Percentiles rank a stretch among this genome's conserved stretches.
phyloP scores from a whole-genome alignment of 2,113 vertebrate species.

The Cygnus buccinator region DNA sequence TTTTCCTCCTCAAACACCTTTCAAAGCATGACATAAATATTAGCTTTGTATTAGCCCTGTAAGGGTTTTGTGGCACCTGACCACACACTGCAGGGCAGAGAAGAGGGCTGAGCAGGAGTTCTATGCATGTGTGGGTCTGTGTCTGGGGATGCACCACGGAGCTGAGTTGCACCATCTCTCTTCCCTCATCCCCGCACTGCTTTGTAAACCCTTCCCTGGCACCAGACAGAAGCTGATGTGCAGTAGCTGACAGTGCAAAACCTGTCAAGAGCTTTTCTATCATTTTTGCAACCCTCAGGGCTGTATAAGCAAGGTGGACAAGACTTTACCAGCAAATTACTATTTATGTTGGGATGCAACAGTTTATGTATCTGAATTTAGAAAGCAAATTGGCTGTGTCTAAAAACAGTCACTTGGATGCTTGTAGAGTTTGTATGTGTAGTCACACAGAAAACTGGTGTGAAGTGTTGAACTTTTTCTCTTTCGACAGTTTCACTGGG shows the following conservation, averaged over 20 bases:
- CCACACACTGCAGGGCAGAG: neutral
- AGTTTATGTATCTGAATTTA: neutral
- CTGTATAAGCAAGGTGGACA: neutral
- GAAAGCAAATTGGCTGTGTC: neutral
- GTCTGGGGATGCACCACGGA: rapidly evolving
- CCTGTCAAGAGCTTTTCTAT: neutral
- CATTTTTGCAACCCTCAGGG: neutral
- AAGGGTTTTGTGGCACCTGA: neutral
- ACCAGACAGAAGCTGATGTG: neutral
- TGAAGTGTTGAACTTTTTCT: neutral
- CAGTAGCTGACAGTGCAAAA: neutral
- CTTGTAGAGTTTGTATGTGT: neutral
- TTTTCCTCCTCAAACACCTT: conserved; percentile 9
- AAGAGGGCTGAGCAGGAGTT: neutral
- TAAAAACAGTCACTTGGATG: neutral
- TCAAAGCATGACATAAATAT: neutral
- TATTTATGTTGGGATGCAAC: neutral
- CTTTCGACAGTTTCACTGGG: neutral
- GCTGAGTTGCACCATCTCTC: neutral
- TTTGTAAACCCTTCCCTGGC: neutral
- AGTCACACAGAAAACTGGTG: neutral
- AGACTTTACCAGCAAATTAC: neutral
- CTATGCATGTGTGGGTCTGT: rapidly evolving
- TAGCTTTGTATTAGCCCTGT: conserved; percentile 6
- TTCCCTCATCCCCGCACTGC: neutral